Evolutionary conservation across 2,888 invertebrate species (phyloP), one percentile per base, ranked within the genome.

Genomic region (Alviniconcha strummeri): DNA sequence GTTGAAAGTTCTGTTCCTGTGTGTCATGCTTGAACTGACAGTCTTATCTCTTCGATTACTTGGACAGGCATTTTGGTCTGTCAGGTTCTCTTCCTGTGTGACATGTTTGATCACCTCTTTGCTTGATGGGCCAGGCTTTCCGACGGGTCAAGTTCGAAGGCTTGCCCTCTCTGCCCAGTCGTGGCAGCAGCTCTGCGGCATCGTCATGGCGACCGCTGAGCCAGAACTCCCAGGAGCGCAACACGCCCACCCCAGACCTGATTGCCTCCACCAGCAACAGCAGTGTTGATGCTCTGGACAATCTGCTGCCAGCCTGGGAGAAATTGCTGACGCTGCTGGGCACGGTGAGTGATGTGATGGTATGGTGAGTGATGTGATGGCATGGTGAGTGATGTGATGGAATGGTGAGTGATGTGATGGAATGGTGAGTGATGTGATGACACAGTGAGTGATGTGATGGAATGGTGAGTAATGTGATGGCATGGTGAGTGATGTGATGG

Each of bases 91-190:
- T 36, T 36, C 36, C 36, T 36, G 36, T 36, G 36, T 36, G 3
- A 36, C 36, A 3, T 36, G 36, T 36, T 36, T 36, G 36, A 36
- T 36, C 36, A 36, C 3, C 36, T 36, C 13, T 11, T 60, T 60
- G 8, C 60, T 60, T 54, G 54, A 54, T 4, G 60, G 60, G 15
- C 7, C 85, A 92, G 92, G 90, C 90, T 60, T 91, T 91, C 86
- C 89, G 91, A 3, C 88, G 87, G 60, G 92, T 92, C 52, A 89
- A 89, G 85, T 92, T 92, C 89, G 89, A 90, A 76, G 92, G 91
- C 15, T 86, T 90, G 80, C 90, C 90, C 6, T 91, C 91, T 1
- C 83, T 90, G 75, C 90, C 91, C 76, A 90, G 90, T 85, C 89
- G 89, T 13, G 88, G 88, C 86, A 89, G 86, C 77, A 88, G 86